Conservation (phyloP, 2,113 vertebrate species). For the Deroptyus accipitrinus region DNA sequence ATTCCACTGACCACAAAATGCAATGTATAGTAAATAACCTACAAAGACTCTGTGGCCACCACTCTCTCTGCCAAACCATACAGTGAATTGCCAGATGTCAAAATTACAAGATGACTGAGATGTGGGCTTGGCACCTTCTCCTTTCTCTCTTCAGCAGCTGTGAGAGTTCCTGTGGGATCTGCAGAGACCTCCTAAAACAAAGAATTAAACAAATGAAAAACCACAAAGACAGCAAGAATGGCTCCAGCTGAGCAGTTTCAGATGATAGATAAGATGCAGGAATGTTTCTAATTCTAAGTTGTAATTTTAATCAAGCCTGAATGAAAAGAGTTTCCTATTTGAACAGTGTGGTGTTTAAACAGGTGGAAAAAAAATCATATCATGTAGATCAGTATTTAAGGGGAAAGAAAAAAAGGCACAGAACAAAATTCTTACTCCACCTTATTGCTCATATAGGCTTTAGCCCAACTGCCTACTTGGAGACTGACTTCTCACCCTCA, state of each 20-base stretch:
- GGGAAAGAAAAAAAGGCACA: not conserved
- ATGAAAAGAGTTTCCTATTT: not conserved
- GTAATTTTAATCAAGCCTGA: not conserved
- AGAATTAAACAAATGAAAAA: not conserved
- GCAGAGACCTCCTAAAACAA: conserved; percentile 82
- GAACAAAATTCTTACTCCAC: not conserved
- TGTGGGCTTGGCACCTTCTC: conserved; percentile 97
- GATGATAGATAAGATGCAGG: not conserved
- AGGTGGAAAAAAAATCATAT: not conserved
- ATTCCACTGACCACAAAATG: not conserved
- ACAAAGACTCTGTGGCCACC: conserved; percentile 97
- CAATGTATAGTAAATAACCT: conserved; percentile 68
- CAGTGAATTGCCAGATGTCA: conserved; percentile 83
- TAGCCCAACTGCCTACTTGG: not conserved
- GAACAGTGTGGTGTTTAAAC: not conserved
- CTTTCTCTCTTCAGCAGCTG: conserved; percentile 88
- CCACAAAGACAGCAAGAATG: not conserved
- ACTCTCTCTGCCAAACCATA: conserved; percentile 94
- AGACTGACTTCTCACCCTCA: not conserved
- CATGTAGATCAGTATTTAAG: not conserved
- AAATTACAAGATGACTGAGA: conserved; percentile 91
- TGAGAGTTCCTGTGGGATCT: conserved; percentile 80
- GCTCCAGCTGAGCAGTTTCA: not conserved
- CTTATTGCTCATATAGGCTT: not conserved
- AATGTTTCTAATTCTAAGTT: not conserved